Base-by-base conservation (phyloP, 2,888 invertebrate species). In the Sarcophaga variegata region DNA sequence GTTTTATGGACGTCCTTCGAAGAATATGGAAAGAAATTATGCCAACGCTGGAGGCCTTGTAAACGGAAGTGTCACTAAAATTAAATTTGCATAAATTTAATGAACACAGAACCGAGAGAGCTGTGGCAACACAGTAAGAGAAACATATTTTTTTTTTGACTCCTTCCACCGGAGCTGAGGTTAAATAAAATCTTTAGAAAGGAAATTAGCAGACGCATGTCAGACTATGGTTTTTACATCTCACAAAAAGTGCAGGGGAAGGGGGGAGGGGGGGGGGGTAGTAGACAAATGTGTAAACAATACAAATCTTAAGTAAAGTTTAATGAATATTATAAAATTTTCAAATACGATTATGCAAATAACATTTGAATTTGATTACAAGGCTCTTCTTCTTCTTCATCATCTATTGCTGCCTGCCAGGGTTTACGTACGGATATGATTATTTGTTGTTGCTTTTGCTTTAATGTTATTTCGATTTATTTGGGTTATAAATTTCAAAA, bases 41-140 rank as follows among this genome's bases (percentile, higher is more conserved):
- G 75, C 81, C 72, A 67, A 79, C 63, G 84, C 87, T 69, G 62
- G 63, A 76, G 84, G 87, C 84, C 49, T 81, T 81, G 81, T 87
- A 76, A 84, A 79, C 87, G 87, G 87, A 87, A 87, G 87, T 87
- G 87, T 87, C 87, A 87, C 87, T 87, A 87, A 84, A 82, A 81
- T 76, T 81, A 84, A 87, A 87, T 87, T 87, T 84, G 84, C 87
- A 87, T 87, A 87, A 76, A 85, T 81, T 85, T 81, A 62, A n/a
- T 80, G 47, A 17, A 37, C 37, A 37, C 37, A 8, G 10, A 10
- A 37, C 37, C 10, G 37, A 37, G 8, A 54, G 47, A 27, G 47
- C 27, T 20, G 25, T 27, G 0, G 54, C 4, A 54, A 4, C 3
- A 6, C 66, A 66, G 37, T 37, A 54, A 27, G 11, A 60, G 45